These are phyloP conservation scores for Gymnorhina tibicen DNA, from an alignment of 2,113 vertebrate genomes.

Conservation along the genomic window DNA sequence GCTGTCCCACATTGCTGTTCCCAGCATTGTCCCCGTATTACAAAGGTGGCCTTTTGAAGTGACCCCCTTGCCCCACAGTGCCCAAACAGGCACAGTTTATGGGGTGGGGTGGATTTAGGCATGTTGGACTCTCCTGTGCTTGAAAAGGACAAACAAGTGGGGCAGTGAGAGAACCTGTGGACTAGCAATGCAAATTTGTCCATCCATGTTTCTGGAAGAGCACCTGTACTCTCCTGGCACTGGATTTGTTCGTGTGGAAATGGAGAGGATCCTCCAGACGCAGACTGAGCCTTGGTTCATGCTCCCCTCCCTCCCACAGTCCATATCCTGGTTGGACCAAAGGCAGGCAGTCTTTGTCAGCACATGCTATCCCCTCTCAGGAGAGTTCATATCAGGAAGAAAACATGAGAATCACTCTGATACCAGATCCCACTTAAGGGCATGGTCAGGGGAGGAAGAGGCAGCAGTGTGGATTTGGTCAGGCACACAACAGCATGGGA, in stretches of 20 bases:
- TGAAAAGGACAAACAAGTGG: not conserved
- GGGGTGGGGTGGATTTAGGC: not conserved
- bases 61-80: not conserved
- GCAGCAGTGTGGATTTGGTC: not conserved
- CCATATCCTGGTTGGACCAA: not conserved
- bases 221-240: not conserved
- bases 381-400: not conserved
- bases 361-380: not conserved
- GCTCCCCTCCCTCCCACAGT: not conserved
- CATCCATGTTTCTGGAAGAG: not conserved
- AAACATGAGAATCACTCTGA: not conserved
- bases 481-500: not conserved
- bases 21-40: not conserved
- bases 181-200: not conserved
- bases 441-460: not conserved
- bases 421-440: not conserved
- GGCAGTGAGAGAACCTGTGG: not conserved
- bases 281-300: not conserved
- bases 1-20: not conserved
- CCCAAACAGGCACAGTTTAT: fast-evolving
- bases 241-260: not conserved
- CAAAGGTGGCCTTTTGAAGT: not conserved
- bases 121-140: not conserved
- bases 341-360: not conserved
- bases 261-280: not conserved